phyloP scores from a whole-genome alignment of 2,797 vertebrate species.

The Benthosema pterotum region DNA sequence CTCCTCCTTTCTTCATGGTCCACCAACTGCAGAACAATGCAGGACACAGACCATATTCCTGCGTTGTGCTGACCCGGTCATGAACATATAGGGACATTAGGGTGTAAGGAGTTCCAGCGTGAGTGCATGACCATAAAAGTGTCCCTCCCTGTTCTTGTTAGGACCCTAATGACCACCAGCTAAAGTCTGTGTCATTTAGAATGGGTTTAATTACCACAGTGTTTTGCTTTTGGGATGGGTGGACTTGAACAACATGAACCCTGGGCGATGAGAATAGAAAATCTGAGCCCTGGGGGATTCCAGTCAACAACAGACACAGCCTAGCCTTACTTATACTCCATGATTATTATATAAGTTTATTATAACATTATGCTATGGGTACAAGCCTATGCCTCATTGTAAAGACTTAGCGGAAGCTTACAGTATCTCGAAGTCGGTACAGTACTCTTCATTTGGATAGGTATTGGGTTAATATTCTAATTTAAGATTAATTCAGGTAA shows the following conservation, averaged over 20 bases:
- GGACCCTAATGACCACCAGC: constrained; percentile 47
- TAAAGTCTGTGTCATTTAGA: constrained; percentile 36
- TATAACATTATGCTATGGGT: no score
- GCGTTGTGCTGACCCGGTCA: not conserved
- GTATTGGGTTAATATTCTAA: not conserved
- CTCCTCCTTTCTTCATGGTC: not conserved
- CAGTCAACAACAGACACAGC: not conserved
- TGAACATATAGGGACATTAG: constrained; percentile 39
- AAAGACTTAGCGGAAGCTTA: no score
- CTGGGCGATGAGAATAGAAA: not conserved
- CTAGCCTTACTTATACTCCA: no score
- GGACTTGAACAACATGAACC: not conserved
- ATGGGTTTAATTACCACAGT: constrained; percentile 28
- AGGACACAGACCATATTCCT: not conserved
- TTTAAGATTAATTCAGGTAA: not conserved
- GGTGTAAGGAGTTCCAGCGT: constrained; percentile 21
- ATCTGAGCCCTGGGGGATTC: no score
- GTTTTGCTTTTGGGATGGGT: constrained; percentile 42
- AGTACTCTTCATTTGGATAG: no score
- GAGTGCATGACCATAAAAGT: constrained; percentile 53
- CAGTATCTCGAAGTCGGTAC: no score
- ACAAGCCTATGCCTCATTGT: no score
- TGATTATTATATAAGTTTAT: no score
- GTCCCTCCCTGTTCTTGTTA: constrained; percentile 47
- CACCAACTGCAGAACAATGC: not conserved